These are phyloP conservation scores for Trisateles emortualis DNA, from an alignment of 2,888 invertebrate genomes.

Conservation along the genomic window DNA sequence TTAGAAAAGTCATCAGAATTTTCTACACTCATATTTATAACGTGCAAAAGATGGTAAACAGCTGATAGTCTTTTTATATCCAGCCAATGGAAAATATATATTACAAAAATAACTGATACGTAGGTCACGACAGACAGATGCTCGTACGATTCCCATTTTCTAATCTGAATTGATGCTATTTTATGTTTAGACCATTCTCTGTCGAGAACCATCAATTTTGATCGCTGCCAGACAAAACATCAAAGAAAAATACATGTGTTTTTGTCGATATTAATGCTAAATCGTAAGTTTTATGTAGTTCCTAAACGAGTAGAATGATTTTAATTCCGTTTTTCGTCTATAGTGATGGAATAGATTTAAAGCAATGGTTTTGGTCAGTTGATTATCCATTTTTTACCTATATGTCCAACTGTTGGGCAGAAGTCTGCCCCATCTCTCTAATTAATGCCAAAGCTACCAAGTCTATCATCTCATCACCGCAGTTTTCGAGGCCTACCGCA, in stretches of 20 bases:
- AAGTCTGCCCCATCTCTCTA: too few species aligned
- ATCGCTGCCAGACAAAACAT: not conserved
- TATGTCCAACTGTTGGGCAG: too few species aligned
- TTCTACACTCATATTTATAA: not conserved
- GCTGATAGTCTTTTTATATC: conserved; percentile 7
- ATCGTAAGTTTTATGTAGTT: not conserved
- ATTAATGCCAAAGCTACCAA: too few species aligned
- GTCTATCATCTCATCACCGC: too few species aligned
- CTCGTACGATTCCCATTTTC: conserved; percentile 17
- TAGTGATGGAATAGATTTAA: too few species aligned
- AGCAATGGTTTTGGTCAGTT: too few species aligned
- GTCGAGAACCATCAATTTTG: not conserved
- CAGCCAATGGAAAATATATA: not conserved
- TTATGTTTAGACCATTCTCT: not conserved
- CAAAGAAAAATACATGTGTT: not conserved
- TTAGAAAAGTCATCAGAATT: not conserved
- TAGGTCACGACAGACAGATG: conserved; percentile 24
- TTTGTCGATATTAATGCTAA: not conserved
- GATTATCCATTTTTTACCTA: too few species aligned
- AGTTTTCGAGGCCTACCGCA: too few species aligned
- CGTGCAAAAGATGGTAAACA: not conserved
- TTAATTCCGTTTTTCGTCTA: too few species aligned
- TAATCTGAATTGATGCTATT: not conserved
- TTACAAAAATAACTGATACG: not conserved
- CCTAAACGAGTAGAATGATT: not conserved